phyloP scores from a whole-genome alignment of 2,113 vertebrate species.

The Lophius piscatorius region DNA sequence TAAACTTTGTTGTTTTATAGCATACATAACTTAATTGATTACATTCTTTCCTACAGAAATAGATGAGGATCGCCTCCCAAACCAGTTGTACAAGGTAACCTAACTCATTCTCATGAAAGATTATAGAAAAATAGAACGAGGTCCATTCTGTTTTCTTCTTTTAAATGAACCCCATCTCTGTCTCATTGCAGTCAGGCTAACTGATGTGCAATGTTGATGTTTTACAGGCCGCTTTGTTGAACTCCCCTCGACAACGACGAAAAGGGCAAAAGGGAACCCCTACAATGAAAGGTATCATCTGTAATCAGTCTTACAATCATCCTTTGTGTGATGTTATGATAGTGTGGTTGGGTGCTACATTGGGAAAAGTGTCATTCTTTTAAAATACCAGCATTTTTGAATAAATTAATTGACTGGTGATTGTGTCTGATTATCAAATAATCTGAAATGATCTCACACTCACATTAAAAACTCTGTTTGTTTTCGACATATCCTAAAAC shows the following conservation, averaged over 20 bases:
- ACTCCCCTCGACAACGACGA: constrained; percentile 89
- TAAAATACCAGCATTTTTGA: too few species aligned
- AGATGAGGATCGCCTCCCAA: constrained; percentile 90
- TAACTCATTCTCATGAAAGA: neutral
- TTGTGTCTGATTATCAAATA: too few species aligned
- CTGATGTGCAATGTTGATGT: constrained; percentile 31
- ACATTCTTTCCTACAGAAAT: constrained; percentile 79
- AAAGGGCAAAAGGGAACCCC: constrained; percentile 88
- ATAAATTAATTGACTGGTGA: too few species aligned
- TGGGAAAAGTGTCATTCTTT: too few species aligned
- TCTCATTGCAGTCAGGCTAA: constrained; percentile 7
- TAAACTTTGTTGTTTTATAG: neutral
- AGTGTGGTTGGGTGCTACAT: too few species aligned
- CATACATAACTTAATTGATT: neutral
- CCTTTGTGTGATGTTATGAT: neutral
- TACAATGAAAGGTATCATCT: constrained; percentile 88
- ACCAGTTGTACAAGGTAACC: constrained; percentile 89
- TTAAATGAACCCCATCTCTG: neutral
- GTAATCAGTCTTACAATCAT: neutral
- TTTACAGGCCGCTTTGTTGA: constrained; percentile 86
- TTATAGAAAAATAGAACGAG: constrained; percentile 2
- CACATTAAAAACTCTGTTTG: neutral
- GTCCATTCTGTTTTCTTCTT: neutral
- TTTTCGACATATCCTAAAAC: too few species aligned
- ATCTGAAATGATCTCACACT: too few species aligned